Conservation (phyloP, 2,888 invertebrate genomes). For the Hemistola chrysoprasaria region DNA sequence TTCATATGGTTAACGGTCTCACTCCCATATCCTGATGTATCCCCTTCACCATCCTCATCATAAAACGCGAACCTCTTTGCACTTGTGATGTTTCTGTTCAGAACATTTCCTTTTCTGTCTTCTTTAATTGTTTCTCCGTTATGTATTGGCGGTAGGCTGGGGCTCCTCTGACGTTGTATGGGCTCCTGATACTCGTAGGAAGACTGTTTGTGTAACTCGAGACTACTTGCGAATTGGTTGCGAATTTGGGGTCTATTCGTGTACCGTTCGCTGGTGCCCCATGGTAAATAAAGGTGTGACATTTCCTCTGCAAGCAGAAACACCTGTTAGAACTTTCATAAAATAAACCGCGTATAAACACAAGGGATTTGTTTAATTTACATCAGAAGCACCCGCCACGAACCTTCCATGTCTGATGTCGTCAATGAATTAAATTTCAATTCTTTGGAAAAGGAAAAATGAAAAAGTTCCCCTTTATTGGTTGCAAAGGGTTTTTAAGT, state of each 20-base stretch:
- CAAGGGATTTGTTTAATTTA: background rate
- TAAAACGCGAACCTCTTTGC: constrained; percentile 74
- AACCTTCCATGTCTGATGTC: constrained; percentile 63
- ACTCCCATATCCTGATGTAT: constrained; percentile 93
- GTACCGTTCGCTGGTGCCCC: constrained; percentile 83
- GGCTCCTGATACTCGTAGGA: constrained; percentile 72
- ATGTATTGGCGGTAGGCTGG: constrained; percentile 86
- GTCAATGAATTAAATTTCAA: constrained; percentile 56
- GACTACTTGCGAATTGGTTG: constrained; percentile 74
- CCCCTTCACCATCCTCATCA: constrained; percentile 84
- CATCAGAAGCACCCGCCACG: constrained; percentile 28
- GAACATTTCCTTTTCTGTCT: constrained; percentile 50
- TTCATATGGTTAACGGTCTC: constrained; percentile 85
- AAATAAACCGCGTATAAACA: no score
- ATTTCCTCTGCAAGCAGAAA: constrained; percentile 87
- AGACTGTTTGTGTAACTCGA: constrained; percentile 69
- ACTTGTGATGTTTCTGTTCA: constrained; percentile 68
- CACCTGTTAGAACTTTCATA: constrained; percentile 15
- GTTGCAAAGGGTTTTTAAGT: constrained; percentile 65
- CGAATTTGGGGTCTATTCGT: constrained; percentile 66
- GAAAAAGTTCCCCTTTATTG: constrained; percentile 57
- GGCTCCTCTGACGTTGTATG: constrained; percentile 80
- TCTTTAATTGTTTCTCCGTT: constrained; percentile 62
- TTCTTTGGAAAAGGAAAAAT: constrained; percentile 46
- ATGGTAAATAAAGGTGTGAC: constrained; percentile 89